Evolutionary conservation across 2,797 vertebrate species (phyloP), one percentile per base, ranked within the genome.

Genomic region (Furcifer pardalis): DNA sequence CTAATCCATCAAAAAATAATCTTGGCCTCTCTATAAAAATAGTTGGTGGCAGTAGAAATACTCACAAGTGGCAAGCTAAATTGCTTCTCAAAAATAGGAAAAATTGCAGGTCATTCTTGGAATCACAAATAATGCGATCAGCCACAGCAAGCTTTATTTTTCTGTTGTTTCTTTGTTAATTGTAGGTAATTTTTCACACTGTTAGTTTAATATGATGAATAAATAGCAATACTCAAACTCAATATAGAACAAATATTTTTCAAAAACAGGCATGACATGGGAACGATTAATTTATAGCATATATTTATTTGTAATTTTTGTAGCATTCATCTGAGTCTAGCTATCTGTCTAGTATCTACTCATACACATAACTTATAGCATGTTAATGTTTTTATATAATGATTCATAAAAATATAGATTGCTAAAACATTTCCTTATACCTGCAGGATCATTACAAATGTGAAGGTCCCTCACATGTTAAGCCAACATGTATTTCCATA

Each of bases 1-100:
- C 71, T 84, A 88, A 90, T 93, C 40, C 77, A 90, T 90, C 87
- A 90, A 81, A 90, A 90, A 83, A 85, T 62, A 79, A 87, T 89
- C 79, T 72, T 72, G 46, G 83, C 56, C 42, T 78, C 8, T 82
- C 79, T 83, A 59, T 73, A 87, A 60, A 90, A 89, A 77, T 74
- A 73, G 46, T 79, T 91, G n/a, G 35, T 89, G 69, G 59, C 83
- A 40, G 9, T 56, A n/a, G 79, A 84, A 90, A 85, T 79, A 32
- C 62, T 59, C 65, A 6, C 42, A 79, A 80, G 75, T 83, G 59
- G 75, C 79, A 21, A 9, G 0, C 44, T 80, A 59, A 60, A 44
- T 83, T 86, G 66, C 73, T 76, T 83, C 46, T 66, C 4, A 23
- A 69, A n/a, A 49, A 68, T 23, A 71, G 72, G 84, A 59, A 71